phyloP scores from a whole-genome alignment of 2,888 invertebrate genomes.

The Operophtera brumata region DNA sequence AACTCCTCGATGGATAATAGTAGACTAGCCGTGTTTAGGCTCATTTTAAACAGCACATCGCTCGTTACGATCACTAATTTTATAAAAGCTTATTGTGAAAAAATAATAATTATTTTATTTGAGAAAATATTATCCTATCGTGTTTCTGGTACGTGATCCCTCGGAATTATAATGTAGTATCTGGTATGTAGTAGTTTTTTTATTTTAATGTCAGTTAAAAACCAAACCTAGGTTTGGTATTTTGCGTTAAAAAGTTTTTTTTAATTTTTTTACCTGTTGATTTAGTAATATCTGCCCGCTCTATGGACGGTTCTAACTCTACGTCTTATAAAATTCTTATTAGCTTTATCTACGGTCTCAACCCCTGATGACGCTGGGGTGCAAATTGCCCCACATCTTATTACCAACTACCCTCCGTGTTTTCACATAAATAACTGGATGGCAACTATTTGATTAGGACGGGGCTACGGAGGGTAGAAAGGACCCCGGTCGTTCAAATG shows the following conservation, averaged over 20 bases:
- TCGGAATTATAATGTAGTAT: too few species aligned
- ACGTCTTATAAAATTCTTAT: slow-evolving; percentile 71
- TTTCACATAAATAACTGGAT: slow-evolving; percentile 64
- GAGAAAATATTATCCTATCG: too few species aligned
- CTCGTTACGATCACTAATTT: too few species aligned
- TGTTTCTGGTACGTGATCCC: too few species aligned
- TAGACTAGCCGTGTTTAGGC: too few species aligned
- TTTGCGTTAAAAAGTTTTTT: background rate
- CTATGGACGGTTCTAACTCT: slow-evolving; percentile 24
- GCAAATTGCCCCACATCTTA: slow-evolving; percentile 45
- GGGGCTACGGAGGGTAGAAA: slow-evolving; percentile 37
- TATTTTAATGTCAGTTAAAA: too few species aligned
- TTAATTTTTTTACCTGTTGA: background rate
- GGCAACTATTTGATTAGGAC: slow-evolving; percentile 74
- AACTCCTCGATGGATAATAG: too few species aligned
- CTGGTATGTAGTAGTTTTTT: too few species aligned
- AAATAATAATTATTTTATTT: too few species aligned
- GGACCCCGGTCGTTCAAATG: slow-evolving; percentile 55
- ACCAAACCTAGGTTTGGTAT: too few species aligned
- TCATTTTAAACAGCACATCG: too few species aligned
- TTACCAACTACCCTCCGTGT: slow-evolving; percentile 39
- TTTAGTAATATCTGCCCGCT: background rate
- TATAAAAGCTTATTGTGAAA: too few species aligned
- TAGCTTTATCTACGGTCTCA: slow-evolving; percentile 57
- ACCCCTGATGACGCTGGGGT: slow-evolving; percentile 52